Evolutionary conservation across 2,113 vertebrate species (phyloP), one percentile per base, ranked within the genome.

Genomic region (Oenanthe melanoleuca): DNA sequence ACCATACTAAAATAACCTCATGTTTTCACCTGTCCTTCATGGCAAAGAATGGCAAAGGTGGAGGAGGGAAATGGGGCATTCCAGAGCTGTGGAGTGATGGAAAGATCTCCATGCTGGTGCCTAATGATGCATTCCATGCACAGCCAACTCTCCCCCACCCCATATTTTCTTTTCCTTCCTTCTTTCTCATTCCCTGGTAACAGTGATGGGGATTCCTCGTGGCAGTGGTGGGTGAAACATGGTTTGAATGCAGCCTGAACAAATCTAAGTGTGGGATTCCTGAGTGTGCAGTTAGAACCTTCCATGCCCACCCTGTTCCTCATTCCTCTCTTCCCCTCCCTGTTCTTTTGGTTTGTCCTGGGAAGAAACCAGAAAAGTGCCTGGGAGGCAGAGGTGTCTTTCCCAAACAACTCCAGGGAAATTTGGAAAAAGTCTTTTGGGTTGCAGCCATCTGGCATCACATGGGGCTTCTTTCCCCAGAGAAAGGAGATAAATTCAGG

Each of bases 71-170:
- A 63, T 1, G 21, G 19, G 61, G 19, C 38, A 63, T 60, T 34
- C 33, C 29, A 38, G 44, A 75, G 52, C 28, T 56, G 24, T n/a
- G 70, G 26, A 53, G 61, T 0, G 6, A 21, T 45, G 45, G 34
- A 44, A 34, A 34, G 4, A 24, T 56, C 47, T 74, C 59, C 57
- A 8, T 31, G 26, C 49, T 72, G 57, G 29, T 59, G 28, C 65
- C 22, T 34, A 19, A 21, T 0, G 0, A 15, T 78, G 55, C 2
- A 0, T 49, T 45, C 25, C n/a, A 49, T 40, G 59, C n/a, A 53
- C 33, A n/a, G 38, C 5, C 47, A 42, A 2, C 14, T 29, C 25
- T 65, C 15, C 53, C 17, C 15, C 5, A 1, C 3, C 40, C 19
- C 7, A 5, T 5, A 9, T 18, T 65, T 65, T 78, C 14, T 42